A percentile compares a stretch with the other conserved stretches of the same genome.
Conservation (phyloP, 2,888 invertebrate species). For the Drosophila rellima region DNA sequence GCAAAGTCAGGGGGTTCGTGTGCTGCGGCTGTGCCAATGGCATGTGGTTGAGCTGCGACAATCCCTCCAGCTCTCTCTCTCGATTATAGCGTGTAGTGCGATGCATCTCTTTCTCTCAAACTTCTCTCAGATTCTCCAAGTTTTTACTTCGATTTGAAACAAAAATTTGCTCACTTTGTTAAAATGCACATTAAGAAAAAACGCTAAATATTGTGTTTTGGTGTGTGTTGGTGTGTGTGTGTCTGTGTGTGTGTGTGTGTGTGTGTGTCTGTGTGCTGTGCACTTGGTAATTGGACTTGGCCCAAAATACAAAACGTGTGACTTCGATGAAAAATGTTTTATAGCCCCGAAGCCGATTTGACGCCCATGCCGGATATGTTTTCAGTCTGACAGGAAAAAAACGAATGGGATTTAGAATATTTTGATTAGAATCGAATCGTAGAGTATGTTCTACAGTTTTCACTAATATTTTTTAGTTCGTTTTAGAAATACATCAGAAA, state of each 20-base stretch:
- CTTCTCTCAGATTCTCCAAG: not conserved
- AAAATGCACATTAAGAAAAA: not conserved
- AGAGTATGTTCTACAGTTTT: not conserved
- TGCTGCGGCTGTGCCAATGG: not conserved
- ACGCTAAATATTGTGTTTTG: not conserved
- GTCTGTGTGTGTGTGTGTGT: not conserved
- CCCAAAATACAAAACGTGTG: conserved; percentile 39
- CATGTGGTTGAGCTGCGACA: conserved; percentile 42
- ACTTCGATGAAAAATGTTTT: conserved; percentile 34
- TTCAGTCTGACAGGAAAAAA: conserved; percentile 37
- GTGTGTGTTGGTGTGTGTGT: conserved; percentile 1
- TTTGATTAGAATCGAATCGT: conserved; percentile 13
- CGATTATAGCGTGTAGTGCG: conserved; percentile 45
- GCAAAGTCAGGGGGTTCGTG: not conserved
- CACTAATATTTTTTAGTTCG: too few relatives aligned
- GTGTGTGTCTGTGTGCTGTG: conserved; percentile 2
- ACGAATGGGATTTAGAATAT: not conserved
- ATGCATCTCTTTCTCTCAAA: conserved; percentile 44
- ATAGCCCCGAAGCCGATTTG: conserved; percentile 20
- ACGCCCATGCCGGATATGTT: conserved; percentile 29
- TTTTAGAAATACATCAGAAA: too few relatives aligned
- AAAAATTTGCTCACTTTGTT: conserved; percentile 17
- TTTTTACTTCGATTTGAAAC: conserved; percentile 3
- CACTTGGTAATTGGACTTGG: conserved; percentile 14
- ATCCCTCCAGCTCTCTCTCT: conserved; percentile 36